Base-by-base conservation (phyloP, 2,888 invertebrate species). In the Cephus pulcher region DNA sequence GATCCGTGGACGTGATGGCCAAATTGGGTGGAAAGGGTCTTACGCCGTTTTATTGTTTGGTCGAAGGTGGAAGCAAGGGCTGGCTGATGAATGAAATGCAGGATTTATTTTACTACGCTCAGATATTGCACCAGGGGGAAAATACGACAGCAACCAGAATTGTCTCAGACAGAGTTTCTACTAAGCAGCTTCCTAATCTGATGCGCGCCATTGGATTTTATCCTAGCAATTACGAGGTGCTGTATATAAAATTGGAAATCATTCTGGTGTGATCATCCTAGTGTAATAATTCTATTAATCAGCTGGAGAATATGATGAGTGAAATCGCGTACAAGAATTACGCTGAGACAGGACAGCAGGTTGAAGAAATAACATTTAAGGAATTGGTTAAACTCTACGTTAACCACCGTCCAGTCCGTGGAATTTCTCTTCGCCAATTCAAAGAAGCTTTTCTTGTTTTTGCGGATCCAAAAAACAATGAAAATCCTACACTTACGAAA, bases 121-220 rank as follows among this genome's bases (percentile, higher is more conserved):
- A 96, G 92, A 95, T 96, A 73, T 90, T 95, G 84, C 94, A 95
- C 84, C 95, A 96, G 88, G 95, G 95, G 6, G 94, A 96, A 75
- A 94, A 95, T 88, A 94, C 94, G 0, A 94, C 94, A 75, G 93
- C 94, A 4, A 93, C 93, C 81, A 92, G 95, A 82, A 90, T 92
- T 6, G 94, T 96, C 69, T 93, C 93, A 32, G 94, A 95, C 76
- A 92, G 90, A 82, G 94, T 96, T 75, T 93, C 94, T 1, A 92
- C 95, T 34, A 93, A 93, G 34, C 95, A 96, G 86, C 91, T 96
- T 74, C 95, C 96, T 0, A 96, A 95, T 90, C 91, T 96, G 32
- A 94, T 96, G 94, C 92, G 96, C 80, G 95, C 95, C 2, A 92
- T 96, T 85, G 96, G 96, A 23, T 96, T 93, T 91, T 96, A 95